Evolutionary conservation across 2,113 vertebrate species (phyloP).

Genomic region (Felis chaus): DNA sequence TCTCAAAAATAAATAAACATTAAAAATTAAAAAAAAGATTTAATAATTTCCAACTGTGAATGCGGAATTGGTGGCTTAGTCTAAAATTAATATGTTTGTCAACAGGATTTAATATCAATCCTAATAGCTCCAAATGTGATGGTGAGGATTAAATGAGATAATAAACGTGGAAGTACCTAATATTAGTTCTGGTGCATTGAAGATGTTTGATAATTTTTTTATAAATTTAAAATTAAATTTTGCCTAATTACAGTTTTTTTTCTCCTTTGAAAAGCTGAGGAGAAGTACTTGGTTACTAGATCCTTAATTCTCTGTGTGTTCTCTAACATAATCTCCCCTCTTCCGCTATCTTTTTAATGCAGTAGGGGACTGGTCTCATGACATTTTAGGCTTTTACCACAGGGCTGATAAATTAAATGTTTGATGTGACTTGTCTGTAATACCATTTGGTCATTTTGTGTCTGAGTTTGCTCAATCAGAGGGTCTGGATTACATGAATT

Average conservation of each 20-base stretch:
- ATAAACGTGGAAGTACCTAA: neutral
- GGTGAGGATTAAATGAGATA: neutral
- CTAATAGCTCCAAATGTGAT: neutral
- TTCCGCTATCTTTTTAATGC: neutral
- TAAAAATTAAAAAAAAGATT: no score
- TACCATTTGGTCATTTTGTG: neutral
- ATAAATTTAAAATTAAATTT: constrained; percentile 29
- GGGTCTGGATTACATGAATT: neutral
- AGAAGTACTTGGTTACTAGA: neutral
- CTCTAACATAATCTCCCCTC: neutral
- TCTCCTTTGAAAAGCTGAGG: neutral
- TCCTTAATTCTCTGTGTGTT: neutral
- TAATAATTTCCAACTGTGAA: neutral
- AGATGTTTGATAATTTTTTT: neutral
- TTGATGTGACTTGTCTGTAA: neutral
- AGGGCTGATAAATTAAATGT: neutral
- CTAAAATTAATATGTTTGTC: neutral
- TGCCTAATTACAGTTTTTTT: neutral
- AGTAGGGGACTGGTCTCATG: neutral
- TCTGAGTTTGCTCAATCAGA: neutral
- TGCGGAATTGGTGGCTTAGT: neutral
- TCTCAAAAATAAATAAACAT: no score
- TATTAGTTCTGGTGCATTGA: neutral
- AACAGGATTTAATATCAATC: neutral
- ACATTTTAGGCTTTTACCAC: neutral